Base-by-base conservation (phyloP, 1,140 invertebrate genomes). In the Brachionus angularis region DNA sequence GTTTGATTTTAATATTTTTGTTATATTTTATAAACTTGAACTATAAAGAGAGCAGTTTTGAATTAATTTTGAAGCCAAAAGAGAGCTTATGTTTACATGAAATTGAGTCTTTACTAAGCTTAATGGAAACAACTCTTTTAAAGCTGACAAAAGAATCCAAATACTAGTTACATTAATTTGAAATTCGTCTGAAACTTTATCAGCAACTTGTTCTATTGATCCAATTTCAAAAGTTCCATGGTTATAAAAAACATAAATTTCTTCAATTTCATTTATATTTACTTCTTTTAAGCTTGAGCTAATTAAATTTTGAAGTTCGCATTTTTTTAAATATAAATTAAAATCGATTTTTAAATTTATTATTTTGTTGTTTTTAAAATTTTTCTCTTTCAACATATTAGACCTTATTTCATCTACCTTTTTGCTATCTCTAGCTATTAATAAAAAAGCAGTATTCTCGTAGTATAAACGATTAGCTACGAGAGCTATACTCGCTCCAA, bases 21-120 rank as follows among this genome's bases (percentile, higher is more conserved):
- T n/a, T n/a, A n/a, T n/a, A 42, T 10, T 0, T 23, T 67, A 12
- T 12, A 67, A 47, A 27, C 62, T 67, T 36, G 62, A 47, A 18
- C 29, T 47, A 23, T 67, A 67, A 25, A n/a, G 14, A 47, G 62
- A 67, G 14, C 33, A 46, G 10, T 47, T 47, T 25, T 67, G 46
- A 5, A 25, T 27, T 27, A 27, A 29, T 12, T 34, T 12, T 25
- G 42, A 27, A 14, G 62, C 39, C 21, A 46, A 27, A 7, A 67
- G 29, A 31, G 62, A 67, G 16, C 62, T 67, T 12, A 67, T 67
- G 42, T 67, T 67, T 14, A 67, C 16, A 29, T 67, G 62, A 27
- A 47, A 67, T n/a, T 67, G 62, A 14, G 29, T 14, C 12, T 27
- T 39, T 50, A 67, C 27, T 3, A 25, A 18, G 10, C 36, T 33